phyloP scores from a whole-genome alignment of 2,113 vertebrate genomes.

The Nothobranchius furzeri region DNA sequence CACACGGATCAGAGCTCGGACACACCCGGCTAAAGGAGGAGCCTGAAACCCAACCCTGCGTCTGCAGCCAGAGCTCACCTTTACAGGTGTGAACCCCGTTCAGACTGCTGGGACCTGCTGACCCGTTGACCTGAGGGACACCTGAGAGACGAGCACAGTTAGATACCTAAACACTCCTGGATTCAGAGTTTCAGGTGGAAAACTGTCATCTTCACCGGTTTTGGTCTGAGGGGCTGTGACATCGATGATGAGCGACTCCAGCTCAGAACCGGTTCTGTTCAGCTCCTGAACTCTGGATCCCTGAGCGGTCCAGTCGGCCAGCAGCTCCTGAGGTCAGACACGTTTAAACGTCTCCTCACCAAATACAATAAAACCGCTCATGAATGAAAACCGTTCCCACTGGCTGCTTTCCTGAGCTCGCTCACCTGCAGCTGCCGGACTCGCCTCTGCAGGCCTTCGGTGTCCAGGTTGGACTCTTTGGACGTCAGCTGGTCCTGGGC shows the following conservation, averaged over 20 bases:
- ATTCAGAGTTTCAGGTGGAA: no score
- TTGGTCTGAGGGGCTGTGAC: conserved; percentile 88
- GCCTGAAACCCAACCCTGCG: no score
- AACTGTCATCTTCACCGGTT: conserved; percentile 64
- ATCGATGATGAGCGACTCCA: conserved; percentile 91
- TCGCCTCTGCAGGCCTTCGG: conserved; percentile 85
- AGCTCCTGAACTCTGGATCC: conserved; percentile 86
- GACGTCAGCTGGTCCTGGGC: conserved; percentile 84
- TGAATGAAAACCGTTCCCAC: no score
- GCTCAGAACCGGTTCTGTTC: conserved; percentile 83
- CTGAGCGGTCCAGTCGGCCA: conserved; percentile 87
- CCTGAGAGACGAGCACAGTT: conserved; percentile 71
- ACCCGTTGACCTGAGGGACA: conserved; percentile 78
- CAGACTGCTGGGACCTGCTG: conserved; percentile 85
- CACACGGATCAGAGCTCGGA: background rate
- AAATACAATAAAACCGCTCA: no score
- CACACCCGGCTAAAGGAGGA: no score
- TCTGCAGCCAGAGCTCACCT: conserved; percentile 84
- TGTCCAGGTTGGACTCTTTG: conserved; percentile 82
- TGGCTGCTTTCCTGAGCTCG: background rate
- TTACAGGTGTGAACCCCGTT: conserved; percentile 99
- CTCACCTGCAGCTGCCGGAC: conserved; percentile 88
- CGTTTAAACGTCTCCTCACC: no score
- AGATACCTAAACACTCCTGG: background rate
- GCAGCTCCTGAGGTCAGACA: conserved; percentile 78